Conservation (phyloP, 1,140 invertebrate species). For the Brachionus koreanus region DNA sequence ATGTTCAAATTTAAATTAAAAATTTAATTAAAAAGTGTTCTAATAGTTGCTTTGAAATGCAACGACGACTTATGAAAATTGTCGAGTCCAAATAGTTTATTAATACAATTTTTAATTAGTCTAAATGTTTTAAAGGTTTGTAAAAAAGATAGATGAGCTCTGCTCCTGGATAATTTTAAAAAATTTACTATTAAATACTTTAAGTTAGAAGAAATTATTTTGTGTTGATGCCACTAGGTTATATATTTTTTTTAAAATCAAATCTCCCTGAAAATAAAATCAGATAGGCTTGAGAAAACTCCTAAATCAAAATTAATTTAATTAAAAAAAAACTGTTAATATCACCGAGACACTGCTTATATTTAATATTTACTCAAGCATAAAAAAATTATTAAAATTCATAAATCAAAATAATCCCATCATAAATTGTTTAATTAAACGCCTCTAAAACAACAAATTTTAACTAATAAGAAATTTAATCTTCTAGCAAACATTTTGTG, state of each 20-base stretch:
- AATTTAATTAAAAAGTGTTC: too few species aligned
- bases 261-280: background rate
- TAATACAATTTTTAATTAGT: background rate
- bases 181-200: background rate
- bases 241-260: background rate
- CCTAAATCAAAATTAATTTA: background rate
- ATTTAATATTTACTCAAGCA: constrained; percentile 1
- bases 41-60: too few species aligned
- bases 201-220: background rate
- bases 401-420: constrained; percentile 23
- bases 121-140: background rate
- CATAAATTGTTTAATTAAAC: constrained; percentile 28
- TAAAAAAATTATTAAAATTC: constrained; percentile 19
- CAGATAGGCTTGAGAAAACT: background rate
- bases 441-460: background rate
- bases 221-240: background rate
- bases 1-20: too few species aligned
- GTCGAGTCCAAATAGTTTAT: background rate
- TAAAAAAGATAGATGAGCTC: background rate
- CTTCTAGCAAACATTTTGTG: background rate
- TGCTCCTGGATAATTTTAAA: background rate
- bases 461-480: background rate
- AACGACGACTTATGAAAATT: too few species aligned
- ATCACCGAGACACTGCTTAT: background rate
- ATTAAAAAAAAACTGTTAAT: background rate